Conservation (phyloP, 2,888 invertebrate genomes). For the Cryptops parisi region DNA sequence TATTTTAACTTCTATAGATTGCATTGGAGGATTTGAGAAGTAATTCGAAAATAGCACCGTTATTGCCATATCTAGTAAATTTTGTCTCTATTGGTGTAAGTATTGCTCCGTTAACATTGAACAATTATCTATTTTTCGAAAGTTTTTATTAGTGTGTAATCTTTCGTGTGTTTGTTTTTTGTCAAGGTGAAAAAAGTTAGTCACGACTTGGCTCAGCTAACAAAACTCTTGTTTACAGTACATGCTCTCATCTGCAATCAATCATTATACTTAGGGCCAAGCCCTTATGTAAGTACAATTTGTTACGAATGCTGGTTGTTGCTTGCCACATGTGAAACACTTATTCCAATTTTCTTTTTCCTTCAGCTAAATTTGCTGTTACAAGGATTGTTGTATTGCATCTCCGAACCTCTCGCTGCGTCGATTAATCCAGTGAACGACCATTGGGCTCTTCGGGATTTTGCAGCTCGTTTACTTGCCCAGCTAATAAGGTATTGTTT, state of each 20-base stretch:
- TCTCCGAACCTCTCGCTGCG: slow-evolving; percentile 29
- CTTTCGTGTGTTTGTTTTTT: slow-evolving; percentile 1
- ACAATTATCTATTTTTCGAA: too few relatives aligned
- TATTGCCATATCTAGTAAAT: slow-evolving; percentile 30
- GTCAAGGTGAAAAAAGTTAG: slow-evolving; percentile 29
- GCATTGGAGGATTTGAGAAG: slow-evolving; percentile 28
- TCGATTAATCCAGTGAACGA: slow-evolving; percentile 28
- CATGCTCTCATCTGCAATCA: slow-evolving; percentile 27
- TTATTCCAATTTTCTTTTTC: slow-evolving; percentile 2
- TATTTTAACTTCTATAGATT: slow-evolving; percentile 21
- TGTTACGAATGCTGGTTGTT: neutral
- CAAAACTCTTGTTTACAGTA: slow-evolving; percentile 29
- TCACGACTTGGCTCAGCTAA: slow-evolving; percentile 30
- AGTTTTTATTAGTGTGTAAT: too few relatives aligned
- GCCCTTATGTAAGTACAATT: slow-evolving; percentile 28
- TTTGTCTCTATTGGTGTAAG: slow-evolving; percentile 32
- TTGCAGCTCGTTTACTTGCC: slow-evolving; percentile 29
- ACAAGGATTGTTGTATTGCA: slow-evolving; percentile 29
- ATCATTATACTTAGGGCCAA: slow-evolving; percentile 27
- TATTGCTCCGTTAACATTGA: too few relatives aligned
- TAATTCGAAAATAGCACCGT: slow-evolving; percentile 28
- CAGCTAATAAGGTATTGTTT: slow-evolving; percentile 28
- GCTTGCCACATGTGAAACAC: neutral
- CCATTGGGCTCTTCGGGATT: slow-evolving; percentile 31
- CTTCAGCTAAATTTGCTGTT: slow-evolving; percentile 27